Evolutionary conservation across 37 sponge, comb jelly and placozoan genomes (phyloP), one percentile per base, ranked within the genome.

Genomic region (Crambe crambe): DNA sequence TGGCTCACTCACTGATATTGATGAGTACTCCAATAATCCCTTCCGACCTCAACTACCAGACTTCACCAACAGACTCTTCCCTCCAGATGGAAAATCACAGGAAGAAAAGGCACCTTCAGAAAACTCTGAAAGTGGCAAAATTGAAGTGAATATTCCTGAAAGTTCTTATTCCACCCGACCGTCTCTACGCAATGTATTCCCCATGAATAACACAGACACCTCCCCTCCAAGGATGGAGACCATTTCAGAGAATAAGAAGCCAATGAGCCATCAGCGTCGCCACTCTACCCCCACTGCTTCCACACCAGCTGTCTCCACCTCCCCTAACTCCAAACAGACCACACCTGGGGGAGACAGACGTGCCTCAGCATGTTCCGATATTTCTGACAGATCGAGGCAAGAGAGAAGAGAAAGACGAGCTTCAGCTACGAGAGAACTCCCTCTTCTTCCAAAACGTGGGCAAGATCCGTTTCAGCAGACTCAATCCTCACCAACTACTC

Each of bases 111-210:
- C 5, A 4, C 6, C 6, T 8, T 20, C 6, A 18, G 30, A 62
- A 40, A n/a, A n/a, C n/a, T n/a, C n/a, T n/a, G 54, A 23, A 21
- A 47, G 26, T 15, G 12, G 12, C 12, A 12, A 47, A 47, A 47
- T 6, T 15, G 51, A 47, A 47, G 10, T 12, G 12, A 12, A 47
- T 15, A 47, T 47, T 15, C 12, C 58, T 8, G 39, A 35, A 17
- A 62, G 74, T n/a, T n/a, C n/a, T n/a, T n/a, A n/a, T 34, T 51
- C 73, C 1, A 65, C 5, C 0, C 66, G 83, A 25, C 83, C 83
- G 4, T 18, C 54, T 3, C 68, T 83, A 27, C 29, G 47, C 57
- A 75, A 64, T 26, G 44, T 83, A 0, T 83, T 83, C 41, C 68
- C 83, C 23, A 66, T 75, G 57, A 31, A 68, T n/a, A 37, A 74